Evolutionary conservation across 2,888 invertebrate species (phyloP).

Genomic region (Periphyllus acericola): DNA sequence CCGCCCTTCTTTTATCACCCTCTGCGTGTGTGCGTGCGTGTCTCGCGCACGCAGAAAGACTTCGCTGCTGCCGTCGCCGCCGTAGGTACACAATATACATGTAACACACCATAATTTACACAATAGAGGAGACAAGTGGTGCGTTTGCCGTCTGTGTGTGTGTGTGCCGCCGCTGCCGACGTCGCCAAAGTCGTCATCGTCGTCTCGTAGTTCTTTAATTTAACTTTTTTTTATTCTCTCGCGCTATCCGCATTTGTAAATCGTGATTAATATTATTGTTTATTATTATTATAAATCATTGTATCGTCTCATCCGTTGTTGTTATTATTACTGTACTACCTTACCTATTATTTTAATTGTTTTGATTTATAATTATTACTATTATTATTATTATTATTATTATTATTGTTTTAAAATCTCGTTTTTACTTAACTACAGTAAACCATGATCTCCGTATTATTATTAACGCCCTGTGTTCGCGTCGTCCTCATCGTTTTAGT

Average conservation of each 20-base stretch:
- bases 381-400: no score
- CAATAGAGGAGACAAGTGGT: constrained; percentile 39
- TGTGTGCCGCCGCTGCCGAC: not conserved
- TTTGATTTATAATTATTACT: constrained; percentile 9
- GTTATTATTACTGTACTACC: constrained; percentile 10
- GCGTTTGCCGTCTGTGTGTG: not conserved
- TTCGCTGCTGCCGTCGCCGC: constrained; percentile 2
- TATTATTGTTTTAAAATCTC: constrained; percentile 9
- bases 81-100: constrained; percentile 13
- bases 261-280: constrained; percentile 10
- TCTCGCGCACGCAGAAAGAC: constrained; percentile 18
- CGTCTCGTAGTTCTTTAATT: not conserved
- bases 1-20: constrained; percentile 40
- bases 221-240: not conserved
- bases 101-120: constrained; percentile 28
- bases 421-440: constrained; percentile 7
- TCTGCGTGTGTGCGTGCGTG: not conserved
- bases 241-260: constrained; percentile 27
- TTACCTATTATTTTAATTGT: not conserved
- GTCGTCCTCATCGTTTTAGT: constrained; percentile 18
- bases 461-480: constrained; percentile 46
- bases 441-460: constrained; percentile 57
- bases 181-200: constrained; percentile 6
- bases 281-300: not conserved
- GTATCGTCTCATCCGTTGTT: not conserved